A percentile compares a stretch with the other conserved stretches of the same genome.
Evolutionary conservation across 2,113 vertebrate genomes (phyloP).

Genomic region (Herpetotheres cachinnans): DNA sequence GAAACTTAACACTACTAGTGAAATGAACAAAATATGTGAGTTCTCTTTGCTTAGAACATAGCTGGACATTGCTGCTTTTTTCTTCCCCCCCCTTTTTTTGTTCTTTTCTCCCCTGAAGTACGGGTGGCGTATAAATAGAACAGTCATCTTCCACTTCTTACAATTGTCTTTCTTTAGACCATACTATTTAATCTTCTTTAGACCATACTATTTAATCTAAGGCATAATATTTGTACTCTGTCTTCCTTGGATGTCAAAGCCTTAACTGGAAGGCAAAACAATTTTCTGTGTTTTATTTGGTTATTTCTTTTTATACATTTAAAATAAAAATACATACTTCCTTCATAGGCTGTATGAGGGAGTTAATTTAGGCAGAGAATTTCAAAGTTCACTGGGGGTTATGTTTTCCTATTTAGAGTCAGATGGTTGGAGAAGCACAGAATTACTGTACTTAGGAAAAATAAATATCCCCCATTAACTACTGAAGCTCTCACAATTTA

Average conservation of each 20-base stretch:
- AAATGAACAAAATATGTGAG: background rate
- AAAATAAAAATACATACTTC: background rate
- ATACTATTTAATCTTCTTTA: background rate
- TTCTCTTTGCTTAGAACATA: background rate
- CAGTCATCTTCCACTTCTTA: background rate
- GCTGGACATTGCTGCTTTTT: background rate
- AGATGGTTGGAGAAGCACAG: background rate
- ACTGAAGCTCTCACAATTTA: background rate
- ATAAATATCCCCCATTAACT: background rate
- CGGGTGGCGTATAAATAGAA: background rate
- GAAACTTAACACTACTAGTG: background rate
- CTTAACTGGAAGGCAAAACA: background rate
- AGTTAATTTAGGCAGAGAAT: background rate
- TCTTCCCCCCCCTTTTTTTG: accelerated
- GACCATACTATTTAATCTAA: background rate
- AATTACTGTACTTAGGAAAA: background rate
- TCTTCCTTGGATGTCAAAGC: background rate
- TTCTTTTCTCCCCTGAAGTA: background rate
- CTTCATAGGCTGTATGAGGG: background rate
- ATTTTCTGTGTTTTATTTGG: background rate
- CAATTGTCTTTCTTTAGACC: background rate
- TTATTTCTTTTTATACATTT: background rate
- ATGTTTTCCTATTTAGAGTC: background rate
- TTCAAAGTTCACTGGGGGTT: background rate
- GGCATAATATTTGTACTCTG: background rate